phyloP scores from a whole-genome alignment of 2,797 vertebrate species.

The Columba guinea region DNA sequence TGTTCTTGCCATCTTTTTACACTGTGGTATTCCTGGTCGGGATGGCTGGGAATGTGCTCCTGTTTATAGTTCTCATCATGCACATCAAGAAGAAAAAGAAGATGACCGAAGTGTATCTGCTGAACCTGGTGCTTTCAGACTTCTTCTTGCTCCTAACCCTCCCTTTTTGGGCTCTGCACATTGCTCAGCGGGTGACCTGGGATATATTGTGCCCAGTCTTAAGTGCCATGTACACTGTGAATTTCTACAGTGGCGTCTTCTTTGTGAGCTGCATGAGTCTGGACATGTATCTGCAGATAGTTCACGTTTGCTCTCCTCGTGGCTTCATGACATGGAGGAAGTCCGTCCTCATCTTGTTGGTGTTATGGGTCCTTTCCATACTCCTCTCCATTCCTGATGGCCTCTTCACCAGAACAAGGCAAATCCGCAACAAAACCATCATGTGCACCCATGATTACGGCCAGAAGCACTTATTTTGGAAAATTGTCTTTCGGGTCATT shows the following conservation, averaged over 20 bases:
- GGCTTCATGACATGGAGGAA: neutral
- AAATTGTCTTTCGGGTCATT: conserved; percentile 68
- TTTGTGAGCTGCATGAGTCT: conserved; percentile 78
- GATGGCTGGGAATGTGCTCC: conserved; percentile 64
- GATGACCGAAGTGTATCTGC: conserved; percentile 65
- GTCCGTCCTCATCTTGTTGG: neutral
- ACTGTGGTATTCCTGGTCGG: conserved; percentile 64
- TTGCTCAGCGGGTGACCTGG: conserved; percentile 73
- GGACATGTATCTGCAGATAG: conserved; percentile 73
- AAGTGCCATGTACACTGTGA: conserved; percentile 71
- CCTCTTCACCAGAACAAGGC: conserved; percentile 63
- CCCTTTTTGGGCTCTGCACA: conserved; percentile 76
- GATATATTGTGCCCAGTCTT: conserved; percentile 68
- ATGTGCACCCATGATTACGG: conserved; percentile 71
- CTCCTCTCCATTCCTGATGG: conserved; percentile 72
- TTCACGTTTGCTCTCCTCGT: conserved; percentile 14
- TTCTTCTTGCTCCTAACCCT: conserved; percentile 75
- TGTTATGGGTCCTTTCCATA: conserved; percentile 70
- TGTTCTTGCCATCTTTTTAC: conserved; percentile 76
- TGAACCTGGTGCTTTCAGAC: conserved; percentile 78
- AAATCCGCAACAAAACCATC: conserved; percentile 7
- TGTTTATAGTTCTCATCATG: conserved; percentile 63
- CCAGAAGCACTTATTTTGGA: conserved; percentile 68
- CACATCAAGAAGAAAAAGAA: conserved; percentile 39
- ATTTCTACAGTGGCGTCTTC: conserved; percentile 80